phyloP scores from a whole-genome alignment of 2,888 invertebrate species.

The Pachliopta kotzebuea region DNA sequence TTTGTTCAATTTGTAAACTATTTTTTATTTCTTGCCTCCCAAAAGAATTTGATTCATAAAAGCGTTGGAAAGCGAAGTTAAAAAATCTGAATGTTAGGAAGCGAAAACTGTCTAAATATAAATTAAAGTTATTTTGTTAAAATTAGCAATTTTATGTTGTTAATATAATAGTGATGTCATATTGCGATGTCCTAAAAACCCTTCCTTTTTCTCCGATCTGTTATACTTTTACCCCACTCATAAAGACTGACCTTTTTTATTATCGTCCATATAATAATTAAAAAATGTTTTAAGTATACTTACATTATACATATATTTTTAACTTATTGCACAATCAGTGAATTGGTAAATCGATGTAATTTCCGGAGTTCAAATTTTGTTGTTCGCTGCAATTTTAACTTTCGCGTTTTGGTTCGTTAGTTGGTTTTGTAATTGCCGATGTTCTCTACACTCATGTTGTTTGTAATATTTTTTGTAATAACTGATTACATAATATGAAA shows the following conservation, averaged over 20 bases:
- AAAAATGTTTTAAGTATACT: background rate
- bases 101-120: background rate
- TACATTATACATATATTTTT: background rate
- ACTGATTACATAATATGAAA: too few relatives aligned
- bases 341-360: constrained; percentile 5
- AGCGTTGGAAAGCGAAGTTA: background rate
- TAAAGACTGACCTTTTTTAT: too few relatives aligned
- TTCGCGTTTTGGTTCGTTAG: constrained; percentile 10
- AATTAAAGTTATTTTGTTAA: background rate
- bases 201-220: background rate
- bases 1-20: background rate
- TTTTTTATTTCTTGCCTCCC: background rate
- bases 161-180: too few relatives aligned
- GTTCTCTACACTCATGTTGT: background rate
- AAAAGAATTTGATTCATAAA: background rate
- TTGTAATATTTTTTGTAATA: too few relatives aligned
- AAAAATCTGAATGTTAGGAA: background rate
- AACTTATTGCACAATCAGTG: background rate
- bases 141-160: background rate
- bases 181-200: too few relatives aligned
- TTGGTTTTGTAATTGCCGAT: constrained; percentile 12
- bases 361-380: constrained; percentile 1
- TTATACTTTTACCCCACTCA: background rate
- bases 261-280: background rate
- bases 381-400: constrained; percentile 5